phyloP scores from a whole-genome alignment of 1,140 invertebrate genomes.

The Drosophila sturtevanti region DNA sequence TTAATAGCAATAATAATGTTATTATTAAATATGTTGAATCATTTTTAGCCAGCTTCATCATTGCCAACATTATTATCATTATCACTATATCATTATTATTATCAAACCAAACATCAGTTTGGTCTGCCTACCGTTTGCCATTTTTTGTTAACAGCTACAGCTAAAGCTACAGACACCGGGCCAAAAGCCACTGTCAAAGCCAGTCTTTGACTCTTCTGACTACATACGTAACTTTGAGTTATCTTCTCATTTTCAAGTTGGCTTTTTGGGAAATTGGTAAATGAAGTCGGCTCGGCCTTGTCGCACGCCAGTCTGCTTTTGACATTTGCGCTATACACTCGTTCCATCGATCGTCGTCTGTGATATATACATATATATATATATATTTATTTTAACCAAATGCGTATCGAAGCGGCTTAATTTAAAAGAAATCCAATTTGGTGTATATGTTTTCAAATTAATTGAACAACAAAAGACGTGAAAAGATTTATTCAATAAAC shows the following conservation, averaged over 20 bases:
- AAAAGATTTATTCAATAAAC: slow-evolving; percentile 44
- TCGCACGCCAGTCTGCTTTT: slow-evolving; percentile 67
- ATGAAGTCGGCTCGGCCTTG: slow-evolving; percentile 74
- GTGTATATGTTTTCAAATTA: neutral
- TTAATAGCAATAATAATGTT: slow-evolving; percentile 57
- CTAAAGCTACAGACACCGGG: neutral
- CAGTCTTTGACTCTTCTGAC: slow-evolving; percentile 33
- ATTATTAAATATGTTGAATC: slow-evolving; percentile 37
- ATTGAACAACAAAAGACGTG: slow-evolving; percentile 9
- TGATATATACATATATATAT: slow-evolving; percentile 26
- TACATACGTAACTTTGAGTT: slow-evolving; percentile 23
- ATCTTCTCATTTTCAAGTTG: slow-evolving; percentile 24
- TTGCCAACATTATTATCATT: neutral
- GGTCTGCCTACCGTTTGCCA: slow-evolving; percentile 50
- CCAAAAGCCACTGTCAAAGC: slow-evolving; percentile 13
- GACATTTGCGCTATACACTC: slow-evolving; percentile 57
- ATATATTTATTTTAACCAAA: slow-evolving; percentile 39
- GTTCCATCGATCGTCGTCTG: slow-evolving; percentile 30
- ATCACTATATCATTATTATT: slow-evolving; percentile 30
- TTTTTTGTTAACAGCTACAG: slow-evolving; percentile 42
- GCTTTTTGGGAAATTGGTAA: slow-evolving; percentile 51
- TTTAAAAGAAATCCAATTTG: slow-evolving; percentile 54
- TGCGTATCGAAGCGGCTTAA: slow-evolving; percentile 59
- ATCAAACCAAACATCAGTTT: slow-evolving; percentile 23
- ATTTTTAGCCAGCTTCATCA: slow-evolving; percentile 16